These are phyloP conservation scores for Hemicrepidius hirtus DNA, from an alignment of 2,888 invertebrate genomes.

Conservation along the genomic window DNA sequence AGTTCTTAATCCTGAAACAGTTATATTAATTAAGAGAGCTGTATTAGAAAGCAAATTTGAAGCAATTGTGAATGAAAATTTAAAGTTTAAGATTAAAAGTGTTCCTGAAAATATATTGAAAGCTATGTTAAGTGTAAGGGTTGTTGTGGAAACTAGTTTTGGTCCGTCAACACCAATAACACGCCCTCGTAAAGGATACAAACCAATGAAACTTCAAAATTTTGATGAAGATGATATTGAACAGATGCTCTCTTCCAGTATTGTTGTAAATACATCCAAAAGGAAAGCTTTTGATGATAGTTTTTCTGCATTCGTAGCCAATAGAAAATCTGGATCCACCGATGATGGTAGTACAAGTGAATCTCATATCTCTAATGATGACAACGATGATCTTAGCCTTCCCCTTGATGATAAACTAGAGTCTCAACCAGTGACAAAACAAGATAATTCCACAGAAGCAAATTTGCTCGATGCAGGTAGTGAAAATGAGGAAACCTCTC, in stretches of 20 bases:
- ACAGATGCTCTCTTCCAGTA: conserved; percentile 28
- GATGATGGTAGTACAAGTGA: neutral
- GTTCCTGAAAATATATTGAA: conserved; percentile 50
- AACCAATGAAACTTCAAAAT: conserved; percentile 18
- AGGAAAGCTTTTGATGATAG: conserved; percentile 9
- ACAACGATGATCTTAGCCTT: neutral
- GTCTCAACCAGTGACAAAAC: neutral
- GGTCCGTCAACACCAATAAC: conserved; percentile 17
- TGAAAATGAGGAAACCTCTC: conserved; percentile 16
- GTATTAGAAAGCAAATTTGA: conserved; percentile 50
- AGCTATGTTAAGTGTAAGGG: conserved; percentile 46
- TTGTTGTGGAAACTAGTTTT: conserved; percentile 43
- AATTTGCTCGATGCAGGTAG: neutral
- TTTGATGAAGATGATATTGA: conserved; percentile 31
- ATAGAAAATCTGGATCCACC: neutral
- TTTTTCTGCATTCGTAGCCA: conserved; percentile 7
- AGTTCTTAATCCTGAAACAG: conserved; percentile 26
- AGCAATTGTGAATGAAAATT: conserved; percentile 56
- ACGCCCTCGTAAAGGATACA: conserved; percentile 14
- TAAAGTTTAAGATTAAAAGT: conserved; percentile 35
- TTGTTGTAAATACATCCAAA: conserved; percentile 8
- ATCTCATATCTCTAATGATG: neutral
- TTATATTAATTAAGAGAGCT: conserved; percentile 45
- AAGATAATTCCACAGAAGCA: neutral
- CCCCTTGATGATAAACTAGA: neutral